A percentile compares a stretch with the other conserved stretches of the same genome.
Conservation (phyloP, 2,113 vertebrate species). For the Stigmatopora argus region DNA sequence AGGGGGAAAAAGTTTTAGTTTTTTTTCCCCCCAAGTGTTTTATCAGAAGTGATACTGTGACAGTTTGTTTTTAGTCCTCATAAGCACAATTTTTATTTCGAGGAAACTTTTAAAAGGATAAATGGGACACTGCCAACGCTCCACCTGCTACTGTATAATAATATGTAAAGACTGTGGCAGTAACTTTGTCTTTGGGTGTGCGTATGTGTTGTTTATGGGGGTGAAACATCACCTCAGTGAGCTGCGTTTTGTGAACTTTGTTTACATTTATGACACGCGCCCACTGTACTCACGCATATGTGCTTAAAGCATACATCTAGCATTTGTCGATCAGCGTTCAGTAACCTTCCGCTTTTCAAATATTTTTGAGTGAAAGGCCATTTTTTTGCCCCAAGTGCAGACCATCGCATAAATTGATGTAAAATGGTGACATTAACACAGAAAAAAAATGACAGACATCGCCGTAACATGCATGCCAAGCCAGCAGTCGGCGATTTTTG, state of each 20-base stretch:
- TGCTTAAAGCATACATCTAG: neutral
- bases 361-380: neutral
- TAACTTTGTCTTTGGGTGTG: slow-evolving; percentile 22
- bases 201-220: slow-evolving; percentile 31
- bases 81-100: slow-evolving; percentile 58
- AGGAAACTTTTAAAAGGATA: slow-evolving; percentile 31
- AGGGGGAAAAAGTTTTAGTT: neutral
- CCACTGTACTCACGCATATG: neutral
- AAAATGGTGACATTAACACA: neutral
- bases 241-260: neutral
- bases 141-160: slow-evolving; percentile 47
- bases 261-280: slow-evolving; percentile 18
- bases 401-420: neutral
- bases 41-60: slow-evolving; percentile 57
- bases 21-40: slow-evolving; percentile 7
- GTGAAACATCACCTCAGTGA: slow-evolving; percentile 36
- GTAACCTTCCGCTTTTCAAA: neutral
- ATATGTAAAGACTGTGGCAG: slow-evolving; percentile 46
- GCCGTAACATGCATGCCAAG: neutral
- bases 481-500: neutral
- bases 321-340: neutral
- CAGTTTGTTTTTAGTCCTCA: slow-evolving; percentile 28
- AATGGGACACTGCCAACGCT: slow-evolving; percentile 45
- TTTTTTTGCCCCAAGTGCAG: neutral
- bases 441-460: neutral